Evolutionary conservation across 2,797 vertebrate genomes (phyloP), one percentile per base, ranked within the genome.

Genomic region (Siniperca obscura): DNA sequence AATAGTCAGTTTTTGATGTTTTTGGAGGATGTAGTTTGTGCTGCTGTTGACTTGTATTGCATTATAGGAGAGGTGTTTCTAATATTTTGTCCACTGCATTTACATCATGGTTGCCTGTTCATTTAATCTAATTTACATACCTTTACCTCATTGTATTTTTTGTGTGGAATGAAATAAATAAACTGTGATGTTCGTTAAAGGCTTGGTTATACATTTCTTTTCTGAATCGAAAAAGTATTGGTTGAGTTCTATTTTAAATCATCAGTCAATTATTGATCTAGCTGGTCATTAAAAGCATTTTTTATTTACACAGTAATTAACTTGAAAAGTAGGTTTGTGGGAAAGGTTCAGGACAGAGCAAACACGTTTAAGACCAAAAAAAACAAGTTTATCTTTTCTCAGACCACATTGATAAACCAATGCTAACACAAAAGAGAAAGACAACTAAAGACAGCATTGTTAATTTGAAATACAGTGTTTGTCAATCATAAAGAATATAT

Each of bases 241-340:
- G 36, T 7, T 36, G 5, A 36, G 36, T 36, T 36, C 36, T 5
- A 36, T 7, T 36, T 36, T 36, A 5, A 36, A 36, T 36, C 36
- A 36, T 34, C 25, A 69, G 27, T 66, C 21, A 53, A 25, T 55
- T 48, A 74, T 6, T 53, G 19, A 78, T 40, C 19, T 13, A 62
- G 38, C 4, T 44, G 16, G 46, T 90, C 67, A 78, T 88, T 89
- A 89, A 89, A 91, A 87, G 66, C 46, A 62, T 72, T 72, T 78
- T 94, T 94, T 93, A 93, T 93, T 93, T 93, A 94, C 88, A 92
- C n/a, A 70, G 42, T 75, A 36, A 74, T 86, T 91, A 80, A 53
- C 82, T 72, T 76, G 7, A 80, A 85, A 68, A 87, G 76, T 52
- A 82, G 65, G 34, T 57, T 61, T 50, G 56, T 36, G 78, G 75